Evolutionary conservation across 30 jellyfish, hydroid and myxozoan genomes (phyloP).

Genomic region (Sanderia malayensis): DNA sequence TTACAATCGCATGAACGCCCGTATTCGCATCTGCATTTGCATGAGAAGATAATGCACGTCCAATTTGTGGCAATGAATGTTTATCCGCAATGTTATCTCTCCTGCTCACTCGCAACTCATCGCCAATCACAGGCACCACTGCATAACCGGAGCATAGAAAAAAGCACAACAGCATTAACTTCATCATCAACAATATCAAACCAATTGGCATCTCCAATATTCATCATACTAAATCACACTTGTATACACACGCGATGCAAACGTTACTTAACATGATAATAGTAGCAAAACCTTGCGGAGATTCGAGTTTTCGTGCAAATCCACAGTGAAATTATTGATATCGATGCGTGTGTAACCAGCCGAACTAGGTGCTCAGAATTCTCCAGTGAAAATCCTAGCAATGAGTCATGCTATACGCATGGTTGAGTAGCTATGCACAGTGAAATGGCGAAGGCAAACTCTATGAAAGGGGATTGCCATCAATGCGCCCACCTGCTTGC

Average conservation of each 20-base stretch:
- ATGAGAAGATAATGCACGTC: neutral
- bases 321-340: neutral
- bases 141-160: constrained; percentile 50
- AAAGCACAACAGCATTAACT: constrained; percentile 17
- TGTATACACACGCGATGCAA: neutral
- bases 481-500: constrained; percentile 52
- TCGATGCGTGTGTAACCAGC: too few relatives aligned
- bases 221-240: constrained; percentile 23
- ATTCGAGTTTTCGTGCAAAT: too few relatives aligned
- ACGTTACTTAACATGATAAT: too few relatives aligned
- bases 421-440: constrained; percentile 41
- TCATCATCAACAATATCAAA: constrained; percentile 20
- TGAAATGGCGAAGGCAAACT: constrained; percentile 24
- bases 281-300: too few relatives aligned
- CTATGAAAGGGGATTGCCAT: constrained; percentile 35
- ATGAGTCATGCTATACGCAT: constrained; percentile 66
- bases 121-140: too few relatives aligned
- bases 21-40: neutral
- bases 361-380: neutral
- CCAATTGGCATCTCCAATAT: constrained; percentile 17
- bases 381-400: constrained; percentile 19
- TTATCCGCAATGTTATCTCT: constrained; percentile 47
- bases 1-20: too few relatives aligned
- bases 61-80: constrained; percentile 17
- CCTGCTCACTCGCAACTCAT: constrained; percentile 41